Evolutionary conservation across 2,797 vertebrate species (phyloP).

Genomic region (Okamejei kenojei): DNA sequence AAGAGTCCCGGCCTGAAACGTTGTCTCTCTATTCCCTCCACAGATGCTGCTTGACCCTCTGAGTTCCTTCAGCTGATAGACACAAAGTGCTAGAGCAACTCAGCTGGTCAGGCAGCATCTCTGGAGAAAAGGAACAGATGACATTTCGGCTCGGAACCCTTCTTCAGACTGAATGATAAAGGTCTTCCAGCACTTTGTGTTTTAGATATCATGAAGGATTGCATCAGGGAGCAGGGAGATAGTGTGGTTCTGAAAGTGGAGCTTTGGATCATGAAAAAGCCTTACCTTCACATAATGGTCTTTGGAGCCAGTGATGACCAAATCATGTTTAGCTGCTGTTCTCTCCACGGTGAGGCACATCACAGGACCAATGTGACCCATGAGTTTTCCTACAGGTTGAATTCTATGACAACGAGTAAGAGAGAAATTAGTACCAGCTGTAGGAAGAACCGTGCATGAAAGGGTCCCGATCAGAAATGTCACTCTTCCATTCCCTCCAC

Average conservation of each 20-base stretch:
- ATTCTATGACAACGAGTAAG: slow-evolving; percentile 60
- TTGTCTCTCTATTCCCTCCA: too few relatives aligned
- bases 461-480: too few relatives aligned
- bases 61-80: too few relatives aligned
- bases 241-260: not conserved
- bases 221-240: not conserved
- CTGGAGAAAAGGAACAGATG: too few relatives aligned
- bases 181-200: too few relatives aligned
- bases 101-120: too few relatives aligned
- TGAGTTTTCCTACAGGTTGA: slow-evolving; percentile 82
- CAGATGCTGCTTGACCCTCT: too few relatives aligned
- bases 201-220: slow-evolving; percentile 5
- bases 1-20: too few relatives aligned
- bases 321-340: slow-evolving; percentile 76
- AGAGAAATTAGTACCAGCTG: not conserved
- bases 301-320: slow-evolving; percentile 95
- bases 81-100: too few relatives aligned
- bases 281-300: slow-evolving; percentile 94
- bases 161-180: too few relatives aligned
- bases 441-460: not conserved
- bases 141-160: too few relatives aligned
- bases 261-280: not conserved
- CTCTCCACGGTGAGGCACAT: slow-evolving; percentile 92
- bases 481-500: too few relatives aligned
- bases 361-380: slow-evolving; percentile 87